phyloP scores from a whole-genome alignment of 1,140 invertebrate genomes.

The Cotesia typhae region DNA sequence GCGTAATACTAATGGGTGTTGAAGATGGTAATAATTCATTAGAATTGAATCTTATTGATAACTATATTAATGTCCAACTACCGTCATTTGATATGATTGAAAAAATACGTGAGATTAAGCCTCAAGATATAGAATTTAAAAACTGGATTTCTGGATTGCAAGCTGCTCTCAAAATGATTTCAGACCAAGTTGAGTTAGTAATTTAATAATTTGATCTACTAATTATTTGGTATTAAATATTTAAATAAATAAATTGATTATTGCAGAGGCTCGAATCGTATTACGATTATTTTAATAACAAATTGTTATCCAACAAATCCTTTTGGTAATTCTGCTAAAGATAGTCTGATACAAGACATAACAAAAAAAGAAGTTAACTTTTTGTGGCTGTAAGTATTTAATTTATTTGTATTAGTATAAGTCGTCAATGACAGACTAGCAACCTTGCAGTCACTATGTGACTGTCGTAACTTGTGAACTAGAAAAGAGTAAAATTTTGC shows the following conservation, averaged over 20 bases:
- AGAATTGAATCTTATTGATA: constrained; percentile 16
- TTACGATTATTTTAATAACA: constrained; percentile 24
- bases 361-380: constrained; percentile 1
- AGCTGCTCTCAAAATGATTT: constrained; percentile 40
- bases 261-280: constrained; percentile 8
- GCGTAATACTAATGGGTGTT: constrained; percentile 48
- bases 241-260: constrained; percentile 2
- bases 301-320: constrained; percentile 14
- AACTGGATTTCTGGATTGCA: constrained; percentile 47
- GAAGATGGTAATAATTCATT: constrained; percentile 27
- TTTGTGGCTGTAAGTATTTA: constrained; percentile 32
- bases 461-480: too few relatives aligned
- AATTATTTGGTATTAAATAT: constrained; percentile 19
- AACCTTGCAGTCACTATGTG: too few relatives aligned
- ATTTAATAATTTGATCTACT: not conserved
- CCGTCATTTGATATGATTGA: constrained; percentile 46
- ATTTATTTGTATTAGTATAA: not conserved
- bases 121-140: constrained; percentile 30
- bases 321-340: not conserved
- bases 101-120: constrained; percentile 38
- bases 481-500: too few relatives aligned
- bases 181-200: constrained; percentile 42
- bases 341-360: not conserved
- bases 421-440: not conserved
- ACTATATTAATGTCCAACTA: constrained; percentile 25